Base-by-base conservation (phyloP, 2,888 invertebrate genomes). In the Lasioglossum zephyrum region DNA sequence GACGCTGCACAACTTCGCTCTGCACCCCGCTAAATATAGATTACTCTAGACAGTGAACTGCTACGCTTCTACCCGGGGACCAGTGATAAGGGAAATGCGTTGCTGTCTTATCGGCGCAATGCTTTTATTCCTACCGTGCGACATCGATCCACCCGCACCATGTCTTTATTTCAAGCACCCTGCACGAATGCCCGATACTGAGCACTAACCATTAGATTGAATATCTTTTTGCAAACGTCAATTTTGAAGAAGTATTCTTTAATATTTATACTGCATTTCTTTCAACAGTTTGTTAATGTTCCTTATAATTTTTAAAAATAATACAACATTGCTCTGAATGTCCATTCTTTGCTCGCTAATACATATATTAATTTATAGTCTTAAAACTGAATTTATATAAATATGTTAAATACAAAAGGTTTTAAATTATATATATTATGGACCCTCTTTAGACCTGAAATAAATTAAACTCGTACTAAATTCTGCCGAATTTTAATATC, bases 1-100 rank as follows among this genome's bases (percentile, higher is more conserved):
- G 31, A 22, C 53, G 22, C 22, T n/a, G 53, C n/a, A n/a, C 53
- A 53, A 41, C 41, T 9, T 11, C 22, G 11, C n/a, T 22, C n/a
- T 22, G 22, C 22, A 9, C 11, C 69, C 13, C 9, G 69, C 22
- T 69, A 69, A 69, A 39, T 69, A 69, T 69, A 69, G 69, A 69
- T 69, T 41, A n/a, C 36, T 69, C 69, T 41, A 41, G 69, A 69
- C 69, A 69, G 36, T 69, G 41, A 39, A 69, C 69, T 39, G 69
- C 69, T 22, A 16, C 39, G 66, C 66, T 66, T 36, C 31, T 36
- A 66, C 36, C 31, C 22, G 22, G 66, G 8, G 36, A 36, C 36
- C 36, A 36, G 36, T 36, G 66, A 66, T 66, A 66, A 66, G 31
- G 66, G 36, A 18, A 66, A 70, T n/a, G 41, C 41, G 26, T 63